A percentile compares a stretch with the other conserved stretches of the same genome.
These are phyloP conservation scores for Crioceris asparagi DNA, from an alignment of 2,888 invertebrate genomes.

Conservation along the genomic window DNA sequence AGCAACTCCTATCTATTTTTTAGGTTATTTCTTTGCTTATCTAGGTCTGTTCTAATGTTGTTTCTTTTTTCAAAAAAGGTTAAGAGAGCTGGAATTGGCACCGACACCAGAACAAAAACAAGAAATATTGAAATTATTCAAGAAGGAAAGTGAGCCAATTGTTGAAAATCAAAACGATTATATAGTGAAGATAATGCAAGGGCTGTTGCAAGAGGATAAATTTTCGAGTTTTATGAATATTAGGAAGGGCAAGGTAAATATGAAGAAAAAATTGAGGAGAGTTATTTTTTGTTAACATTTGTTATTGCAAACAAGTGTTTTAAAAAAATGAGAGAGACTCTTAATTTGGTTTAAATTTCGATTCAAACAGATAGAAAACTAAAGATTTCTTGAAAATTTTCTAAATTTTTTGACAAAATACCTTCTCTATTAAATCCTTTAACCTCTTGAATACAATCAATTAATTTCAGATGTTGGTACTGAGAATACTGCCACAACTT, in stretches of 20 bases:
- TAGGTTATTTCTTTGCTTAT: background rate
- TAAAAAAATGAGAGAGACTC: too few species aligned
- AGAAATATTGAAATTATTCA: constrained; percentile 43
- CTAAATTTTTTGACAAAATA: background rate
- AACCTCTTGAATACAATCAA: too few species aligned
- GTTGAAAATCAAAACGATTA: constrained; percentile 45
- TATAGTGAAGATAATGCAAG: constrained; percentile 52
- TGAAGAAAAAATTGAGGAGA: too few species aligned
- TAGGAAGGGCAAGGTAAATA: constrained; percentile 72
- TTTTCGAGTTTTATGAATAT: constrained; percentile 63
- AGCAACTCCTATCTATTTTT: background rate
- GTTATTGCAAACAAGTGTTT: too few species aligned
- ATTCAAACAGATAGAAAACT: too few species aligned
- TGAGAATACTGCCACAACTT: constrained; percentile 54
- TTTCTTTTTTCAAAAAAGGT: constrained; percentile 11
- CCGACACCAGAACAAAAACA: constrained; percentile 44
- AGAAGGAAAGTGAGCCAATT: constrained; percentile 41
- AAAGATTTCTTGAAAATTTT: too few species aligned
- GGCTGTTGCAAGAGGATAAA: constrained; percentile 57
- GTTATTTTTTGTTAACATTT: too few species aligned
- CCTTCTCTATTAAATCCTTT: too few species aligned
- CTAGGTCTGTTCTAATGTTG: too few species aligned
- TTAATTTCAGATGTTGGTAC: constrained; percentile 48
- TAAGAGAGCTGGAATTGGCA: constrained; percentile 46
- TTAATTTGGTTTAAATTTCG: too few species aligned